Conservation (phyloP, 2,797 vertebrate genomes). For the Chiroxiphia lanceolata region DNA sequence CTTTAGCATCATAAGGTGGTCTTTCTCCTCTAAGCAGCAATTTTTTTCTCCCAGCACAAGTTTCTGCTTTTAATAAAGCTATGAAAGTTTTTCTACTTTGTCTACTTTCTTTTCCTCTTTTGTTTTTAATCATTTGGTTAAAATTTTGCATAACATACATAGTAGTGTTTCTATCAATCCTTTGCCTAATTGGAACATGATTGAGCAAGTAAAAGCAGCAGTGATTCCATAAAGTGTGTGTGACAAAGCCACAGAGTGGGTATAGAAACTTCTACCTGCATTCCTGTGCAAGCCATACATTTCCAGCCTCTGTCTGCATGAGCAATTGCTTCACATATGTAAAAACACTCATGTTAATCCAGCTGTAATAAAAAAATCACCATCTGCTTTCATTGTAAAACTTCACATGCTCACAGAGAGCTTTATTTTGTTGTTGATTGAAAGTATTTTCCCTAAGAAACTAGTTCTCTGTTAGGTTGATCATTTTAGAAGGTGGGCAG, state of each 20-base stretch:
- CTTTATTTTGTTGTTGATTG: background rate
- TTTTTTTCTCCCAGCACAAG: background rate
- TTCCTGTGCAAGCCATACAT: fast-evolving
- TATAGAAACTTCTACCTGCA: background rate
- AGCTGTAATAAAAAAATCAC: background rate
- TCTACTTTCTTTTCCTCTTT: background rate
- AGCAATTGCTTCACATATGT: background rate
- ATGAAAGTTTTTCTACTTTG: background rate
- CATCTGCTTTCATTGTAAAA: background rate
- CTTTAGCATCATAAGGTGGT: background rate
- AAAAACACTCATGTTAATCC: background rate
- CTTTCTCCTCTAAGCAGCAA: background rate
- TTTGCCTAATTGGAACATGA: background rate
- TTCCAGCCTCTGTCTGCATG: background rate
- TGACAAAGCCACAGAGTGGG: background rate
- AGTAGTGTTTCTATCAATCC: background rate
- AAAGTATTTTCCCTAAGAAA: background rate
- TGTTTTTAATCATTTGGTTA: background rate
- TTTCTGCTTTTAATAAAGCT: background rate
- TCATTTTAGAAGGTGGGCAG: background rate
- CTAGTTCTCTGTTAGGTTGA: background rate
- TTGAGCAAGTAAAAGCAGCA: background rate
- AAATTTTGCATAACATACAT: background rate
- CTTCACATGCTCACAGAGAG: background rate
- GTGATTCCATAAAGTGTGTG: background rate